Conservation (phyloP, 2,888 invertebrate genomes). For the Pecten maximus region DNA sequence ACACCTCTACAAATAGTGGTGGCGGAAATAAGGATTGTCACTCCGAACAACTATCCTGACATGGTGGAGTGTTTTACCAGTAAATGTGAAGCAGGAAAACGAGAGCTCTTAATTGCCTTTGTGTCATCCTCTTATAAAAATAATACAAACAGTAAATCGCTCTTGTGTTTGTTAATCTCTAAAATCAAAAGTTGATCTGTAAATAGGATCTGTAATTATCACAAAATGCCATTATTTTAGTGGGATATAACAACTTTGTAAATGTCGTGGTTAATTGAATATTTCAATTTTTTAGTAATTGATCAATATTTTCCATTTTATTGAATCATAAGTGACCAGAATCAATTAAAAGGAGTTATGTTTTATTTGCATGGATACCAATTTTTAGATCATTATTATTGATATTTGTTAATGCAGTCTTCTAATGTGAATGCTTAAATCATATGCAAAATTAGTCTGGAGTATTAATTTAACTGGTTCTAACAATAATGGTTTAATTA, state of each 20-base stretch:
- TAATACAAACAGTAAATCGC: neutral
- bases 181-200: slow-evolving; percentile 7
- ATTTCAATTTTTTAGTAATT: neutral
- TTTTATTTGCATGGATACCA: neutral
- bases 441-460: too few relatives aligned
- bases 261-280: neutral
- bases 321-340: neutral
- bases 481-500: too few relatives aligned
- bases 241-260: neutral
- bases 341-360: neutral
- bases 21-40: slow-evolving; percentile 20
- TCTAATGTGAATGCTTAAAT: neutral
- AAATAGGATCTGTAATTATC: neutral
- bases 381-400: neutral
- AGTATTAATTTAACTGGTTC: too few relatives aligned
- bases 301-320: slow-evolving; percentile 4
- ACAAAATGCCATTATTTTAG: neutral
- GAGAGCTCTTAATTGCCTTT: neutral
- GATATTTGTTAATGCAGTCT: neutral
- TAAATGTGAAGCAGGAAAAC: neutral
- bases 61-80: slow-evolving; percentile 13
- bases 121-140: neutral
- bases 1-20: neutral
- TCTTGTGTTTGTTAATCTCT: neutral
- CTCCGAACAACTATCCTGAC: neutral